A percentile compares a stretch with the other conserved stretches of the same genome.
These are phyloP conservation scores for Pipistrellus pipistrellus DNA, from an alignment of 2,797 vertebrate species.

Conservation along the genomic window DNA sequence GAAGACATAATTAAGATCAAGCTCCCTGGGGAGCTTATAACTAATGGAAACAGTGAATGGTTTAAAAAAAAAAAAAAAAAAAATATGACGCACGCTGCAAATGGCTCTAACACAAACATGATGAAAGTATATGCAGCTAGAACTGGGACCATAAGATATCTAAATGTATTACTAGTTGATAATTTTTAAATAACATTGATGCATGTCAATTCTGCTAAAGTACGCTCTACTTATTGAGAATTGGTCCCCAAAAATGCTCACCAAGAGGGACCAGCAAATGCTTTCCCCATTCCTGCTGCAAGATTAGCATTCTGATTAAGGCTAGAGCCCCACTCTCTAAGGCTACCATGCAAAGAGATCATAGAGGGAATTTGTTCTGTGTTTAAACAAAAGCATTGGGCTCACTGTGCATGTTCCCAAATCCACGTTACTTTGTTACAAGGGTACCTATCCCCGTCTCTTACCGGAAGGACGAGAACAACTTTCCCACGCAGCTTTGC, in stretches of 20 bases:
- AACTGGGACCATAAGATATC: background rate
- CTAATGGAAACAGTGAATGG: background rate
- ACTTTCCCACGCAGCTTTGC: slow-evolving; percentile 93
- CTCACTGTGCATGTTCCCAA: background rate
- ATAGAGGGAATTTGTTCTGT: background rate
- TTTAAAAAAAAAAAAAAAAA: background rate
- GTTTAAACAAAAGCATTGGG: background rate
- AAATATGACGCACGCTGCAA: background rate
- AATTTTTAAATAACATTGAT: background rate
- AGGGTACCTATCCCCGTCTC: background rate
- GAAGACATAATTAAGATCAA: background rate
- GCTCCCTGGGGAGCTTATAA: background rate
- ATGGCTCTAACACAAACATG: background rate
- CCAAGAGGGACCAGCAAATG: accelerated
- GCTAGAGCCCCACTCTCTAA: background rate
- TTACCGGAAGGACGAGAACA: slow-evolving; percentile 96
- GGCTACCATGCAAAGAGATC: background rate
- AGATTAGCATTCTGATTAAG: background rate
- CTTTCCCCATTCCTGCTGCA: background rate
- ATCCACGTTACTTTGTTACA: background rate
- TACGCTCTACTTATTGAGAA: background rate
- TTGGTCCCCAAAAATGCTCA: too few species aligned
- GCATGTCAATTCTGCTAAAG: background rate
- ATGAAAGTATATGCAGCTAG: background rate
- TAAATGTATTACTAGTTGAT: background rate